Evolutionary conservation across 2,888 invertebrate genomes (phyloP), one percentile per base, ranked within the genome.

Genomic region (Hedya salicella): DNA sequence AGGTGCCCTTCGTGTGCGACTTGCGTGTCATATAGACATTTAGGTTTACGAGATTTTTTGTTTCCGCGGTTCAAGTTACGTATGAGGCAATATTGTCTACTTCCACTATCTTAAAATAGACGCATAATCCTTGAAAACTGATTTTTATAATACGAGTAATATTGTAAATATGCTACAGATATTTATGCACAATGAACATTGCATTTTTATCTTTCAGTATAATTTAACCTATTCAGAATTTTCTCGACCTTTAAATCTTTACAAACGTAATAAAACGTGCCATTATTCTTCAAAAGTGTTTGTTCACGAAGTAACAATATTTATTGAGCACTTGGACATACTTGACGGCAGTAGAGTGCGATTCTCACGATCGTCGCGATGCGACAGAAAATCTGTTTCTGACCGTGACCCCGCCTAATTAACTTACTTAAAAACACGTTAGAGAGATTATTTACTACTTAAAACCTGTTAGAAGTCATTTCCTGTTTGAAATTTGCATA

Each of bases 281-380:
- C 40, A 25, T 46, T 17, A 48, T 39, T 60, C 32, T 32, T 49
- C 16, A 54, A 48, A 40, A 82, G 81, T 83, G 77, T 78, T 81
- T 75, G 73, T 70, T 65, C 73, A 72, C 71, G 75, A 71, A 77
- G 75, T 75, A 75, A 82, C 82, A 85, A 83, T 86, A 81, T 88
- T 88, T 84, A 82, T 81, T 71, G 73, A 80, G 73, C 85, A 79
- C 86, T 86, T 72, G 70, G 77, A 75, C 74, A 77, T 17, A 57
- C 46, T 46, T 57, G 32, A 46, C 75, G 74, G 75, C 72, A 71
- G 73, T 73, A 71, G 69, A 68, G 69, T 74, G 70, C 76, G 76
- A 72, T 70, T 76, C 74, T 75, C 70, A 68, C 70, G 71, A 70
- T 67, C 70, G 76, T 79, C 78, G 77, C 67, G 70, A 71, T 68